phyloP scores from a whole-genome alignment of 23 tunicate species.

The Halocynthia roretzi region DNA sequence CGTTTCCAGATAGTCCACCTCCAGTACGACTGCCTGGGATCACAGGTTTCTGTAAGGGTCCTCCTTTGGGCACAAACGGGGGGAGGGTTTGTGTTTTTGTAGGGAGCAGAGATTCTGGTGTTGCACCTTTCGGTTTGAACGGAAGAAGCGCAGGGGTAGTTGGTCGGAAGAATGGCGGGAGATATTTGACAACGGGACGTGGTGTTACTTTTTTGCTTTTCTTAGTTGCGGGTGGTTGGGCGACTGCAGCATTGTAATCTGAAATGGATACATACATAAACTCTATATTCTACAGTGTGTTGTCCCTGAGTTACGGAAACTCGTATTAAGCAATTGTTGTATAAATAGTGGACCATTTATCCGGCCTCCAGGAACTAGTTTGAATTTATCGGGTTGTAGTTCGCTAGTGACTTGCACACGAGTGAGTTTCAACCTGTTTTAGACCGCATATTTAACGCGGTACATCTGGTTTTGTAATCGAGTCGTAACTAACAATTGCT shows the following conservation, averaged over 20 bases:
- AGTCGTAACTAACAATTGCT: no score
- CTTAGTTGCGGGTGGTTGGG: slow-evolving; percentile 32
- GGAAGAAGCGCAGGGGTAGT: slow-evolving; percentile 35
- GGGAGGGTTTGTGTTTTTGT: slow-evolving; percentile 2
- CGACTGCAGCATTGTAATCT: slow-evolving; percentile 79
- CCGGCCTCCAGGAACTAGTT: no score
- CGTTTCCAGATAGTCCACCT: slow-evolving; percentile 13
- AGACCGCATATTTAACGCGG: no score
- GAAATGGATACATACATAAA: background rate
- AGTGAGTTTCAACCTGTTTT: no score
- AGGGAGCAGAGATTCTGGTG: slow-evolving; percentile 27
- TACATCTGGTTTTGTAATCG: no score
- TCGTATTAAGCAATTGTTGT: no score
- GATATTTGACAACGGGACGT: slow-evolving; percentile 31
- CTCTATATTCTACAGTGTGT: no score
- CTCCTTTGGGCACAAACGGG: background rate
- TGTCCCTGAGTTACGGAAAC: no score
- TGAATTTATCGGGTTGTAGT: no score
- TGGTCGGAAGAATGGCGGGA: slow-evolving; percentile 60
- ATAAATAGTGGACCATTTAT: no score
- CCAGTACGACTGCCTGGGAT: no score
- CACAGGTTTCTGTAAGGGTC: background rate
- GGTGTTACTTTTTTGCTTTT: slow-evolving; percentile 9
- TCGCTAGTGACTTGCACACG: no score
- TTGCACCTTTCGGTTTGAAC: slow-evolving; percentile 24